Percentiles rank a stretch among this genome's conserved stretches.
phyloP scores from a whole-genome alignment of 2,888 invertebrate species.

The Oxystoma pomonae region DNA sequence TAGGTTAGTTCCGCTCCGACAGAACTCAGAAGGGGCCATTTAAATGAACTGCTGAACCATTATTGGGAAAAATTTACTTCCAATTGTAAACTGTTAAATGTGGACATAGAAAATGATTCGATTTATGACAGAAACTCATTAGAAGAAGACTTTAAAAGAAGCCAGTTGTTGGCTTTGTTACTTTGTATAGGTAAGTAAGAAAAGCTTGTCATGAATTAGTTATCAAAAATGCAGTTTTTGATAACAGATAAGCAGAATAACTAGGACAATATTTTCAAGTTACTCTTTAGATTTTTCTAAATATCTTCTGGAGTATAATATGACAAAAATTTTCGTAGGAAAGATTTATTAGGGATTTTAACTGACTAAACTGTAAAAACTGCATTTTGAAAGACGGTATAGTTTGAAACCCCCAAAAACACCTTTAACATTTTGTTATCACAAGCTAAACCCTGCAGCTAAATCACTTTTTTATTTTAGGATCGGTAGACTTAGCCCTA shows the following conservation, averaged over 20 bases:
- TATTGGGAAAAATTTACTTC: conserved; percentile 64
- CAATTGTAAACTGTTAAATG: conserved; percentile 57
- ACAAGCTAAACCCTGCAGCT: too few species aligned
- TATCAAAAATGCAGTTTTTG: too few species aligned
- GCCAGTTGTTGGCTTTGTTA: conserved; percentile 69
- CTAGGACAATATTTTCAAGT: too few species aligned
- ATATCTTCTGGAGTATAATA: too few species aligned
- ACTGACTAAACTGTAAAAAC: too few species aligned
- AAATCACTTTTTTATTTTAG: conserved; percentile 10
- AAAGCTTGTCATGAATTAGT: too few species aligned
- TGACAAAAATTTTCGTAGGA: too few species aligned
- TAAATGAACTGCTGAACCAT: conserved; percentile 60
- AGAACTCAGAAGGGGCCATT: conserved; percentile 62
- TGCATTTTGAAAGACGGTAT: too few species aligned
- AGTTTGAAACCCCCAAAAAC: too few species aligned
- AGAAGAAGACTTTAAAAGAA: conserved; percentile 56
- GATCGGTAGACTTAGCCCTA: conserved; percentile 75
- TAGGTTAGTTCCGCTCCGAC: conserved; percentile 63
- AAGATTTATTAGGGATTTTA: too few species aligned
- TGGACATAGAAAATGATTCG: conserved; percentile 57
- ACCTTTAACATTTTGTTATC: neutral
- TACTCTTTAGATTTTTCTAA: too few species aligned
- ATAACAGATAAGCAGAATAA: too few species aligned
- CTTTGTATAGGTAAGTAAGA: conserved; percentile 58
- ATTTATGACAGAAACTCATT: conserved; percentile 54